These are phyloP conservation scores for Apoda limacodes DNA, from an alignment of 2,888 invertebrate species.

Conservation along the genomic window DNA sequence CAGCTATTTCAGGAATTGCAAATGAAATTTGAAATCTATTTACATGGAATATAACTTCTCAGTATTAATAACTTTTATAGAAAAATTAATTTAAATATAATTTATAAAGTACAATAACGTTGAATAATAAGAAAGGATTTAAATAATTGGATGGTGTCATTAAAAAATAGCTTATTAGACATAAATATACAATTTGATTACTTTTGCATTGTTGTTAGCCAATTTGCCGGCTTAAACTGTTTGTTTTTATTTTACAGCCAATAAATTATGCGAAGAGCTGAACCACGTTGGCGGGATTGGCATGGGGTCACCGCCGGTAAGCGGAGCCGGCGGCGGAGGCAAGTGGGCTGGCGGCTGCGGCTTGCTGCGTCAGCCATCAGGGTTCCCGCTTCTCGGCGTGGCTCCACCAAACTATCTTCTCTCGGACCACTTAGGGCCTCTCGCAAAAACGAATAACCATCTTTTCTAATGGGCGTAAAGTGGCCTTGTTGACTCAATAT, in stretches of 20 bases:
- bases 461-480: constrained; percentile 66
- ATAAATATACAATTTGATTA: too few species aligned
- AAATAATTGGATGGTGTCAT: too few species aligned
- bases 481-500: constrained; percentile 24
- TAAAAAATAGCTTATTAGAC: too few species aligned
- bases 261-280: constrained; percentile 57
- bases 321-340: constrained; percentile 49
- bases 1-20: too few species aligned
- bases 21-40: too few species aligned
- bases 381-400: constrained; percentile 70
- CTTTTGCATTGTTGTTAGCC: not conserved
- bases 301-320: constrained; percentile 41
- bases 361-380: constrained; percentile 72
- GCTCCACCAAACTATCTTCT: constrained; percentile 72
- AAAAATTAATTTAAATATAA: too few species aligned
- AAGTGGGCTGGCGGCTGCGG: constrained; percentile 74
- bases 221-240: constrained; percentile 3
- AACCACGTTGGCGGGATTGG: constrained; percentile 48
- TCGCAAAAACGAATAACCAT: constrained; percentile 72
- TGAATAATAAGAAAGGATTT: too few species aligned
- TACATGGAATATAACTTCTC: too few species aligned
- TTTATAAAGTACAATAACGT: too few species aligned
- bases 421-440: constrained; percentile 72
- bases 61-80: too few species aligned
- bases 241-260: constrained; percentile 37